Conservation (phyloP, 2,113 vertebrate species). For the Alligator mississippiensis region DNA sequence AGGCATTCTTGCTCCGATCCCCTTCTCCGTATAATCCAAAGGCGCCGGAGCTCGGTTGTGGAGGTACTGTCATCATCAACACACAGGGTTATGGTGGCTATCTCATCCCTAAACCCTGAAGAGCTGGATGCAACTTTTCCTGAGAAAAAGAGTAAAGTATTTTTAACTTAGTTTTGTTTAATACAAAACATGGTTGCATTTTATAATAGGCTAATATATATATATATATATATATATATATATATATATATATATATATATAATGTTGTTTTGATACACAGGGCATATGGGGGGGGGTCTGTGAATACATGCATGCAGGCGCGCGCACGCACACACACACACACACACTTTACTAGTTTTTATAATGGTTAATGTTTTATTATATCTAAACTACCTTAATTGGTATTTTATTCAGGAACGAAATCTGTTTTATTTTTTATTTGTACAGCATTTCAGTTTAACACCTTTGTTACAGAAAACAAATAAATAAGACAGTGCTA, state of each 20-base stretch:
- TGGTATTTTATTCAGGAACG: not conserved
- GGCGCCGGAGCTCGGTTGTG: conserved; percentile 78
- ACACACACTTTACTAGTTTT: not conserved
- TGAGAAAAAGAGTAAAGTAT: conserved; percentile 82
- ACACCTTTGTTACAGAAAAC: not conserved
- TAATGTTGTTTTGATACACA: not conserved
- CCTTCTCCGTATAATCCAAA: conserved; percentile 76
- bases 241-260: not conserved
- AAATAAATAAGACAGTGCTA: not conserved
- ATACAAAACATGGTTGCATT: not conserved
- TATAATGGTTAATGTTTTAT: not conserved
- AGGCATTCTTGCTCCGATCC: conserved; percentile 84
- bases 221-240: not conserved
- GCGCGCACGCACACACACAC: no score
- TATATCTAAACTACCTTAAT: not conserved
- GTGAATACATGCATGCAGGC: no score
- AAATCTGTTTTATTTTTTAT: not conserved
- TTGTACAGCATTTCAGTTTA: conserved; percentile 7
- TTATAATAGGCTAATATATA: not conserved
- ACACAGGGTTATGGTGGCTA: conserved; percentile 85
- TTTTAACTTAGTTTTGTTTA: conserved; percentile 27
- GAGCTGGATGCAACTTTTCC: conserved; percentile 70
- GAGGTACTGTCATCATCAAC: conserved; percentile 84
- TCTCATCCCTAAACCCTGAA: conserved; percentile 78
- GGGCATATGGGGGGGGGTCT: no score